These are phyloP conservation scores for Pediacus dermestoides DNA, from an alignment of 2,888 invertebrate species.

Conservation along the genomic window DNA sequence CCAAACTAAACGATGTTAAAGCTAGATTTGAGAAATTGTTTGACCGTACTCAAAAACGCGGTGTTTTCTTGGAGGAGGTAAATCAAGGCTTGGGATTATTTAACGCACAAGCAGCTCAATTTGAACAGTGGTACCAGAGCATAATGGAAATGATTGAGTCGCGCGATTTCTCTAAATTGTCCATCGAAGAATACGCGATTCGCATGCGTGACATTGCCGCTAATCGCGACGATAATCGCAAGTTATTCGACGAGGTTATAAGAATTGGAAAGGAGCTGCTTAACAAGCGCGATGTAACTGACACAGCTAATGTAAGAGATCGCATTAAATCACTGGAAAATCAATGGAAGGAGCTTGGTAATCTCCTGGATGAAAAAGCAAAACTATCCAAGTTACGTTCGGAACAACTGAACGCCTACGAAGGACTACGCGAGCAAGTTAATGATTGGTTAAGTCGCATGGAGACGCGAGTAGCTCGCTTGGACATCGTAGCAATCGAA, in stretches of 20 bases:
- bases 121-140: conserved; percentile 69
- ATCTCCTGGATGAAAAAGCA: conserved; percentile 78
- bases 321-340: conserved; percentile 80
- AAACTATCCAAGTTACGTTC: conserved; percentile 78
- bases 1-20: conserved; percentile 83
- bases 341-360: conserved; percentile 85
- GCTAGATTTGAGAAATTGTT: conserved; percentile 79
- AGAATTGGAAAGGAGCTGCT: conserved; percentile 77
- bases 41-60: conserved; percentile 74
- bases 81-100: conserved; percentile 66
- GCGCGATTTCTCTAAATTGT: conserved; percentile 64
- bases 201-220: conserved; percentile 53
- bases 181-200: conserved; percentile 62
- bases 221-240: conserved; percentile 53
- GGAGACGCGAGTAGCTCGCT: conserved; percentile 70
- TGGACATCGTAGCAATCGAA: conserved; percentile 86
- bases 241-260: conserved; percentile 73
- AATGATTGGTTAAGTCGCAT: conserved; percentile 80
- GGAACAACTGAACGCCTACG: conserved; percentile 83
- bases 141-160: conserved; percentile 73
- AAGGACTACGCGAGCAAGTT: conserved; percentile 76
- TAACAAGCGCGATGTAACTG: conserved; percentile 83
- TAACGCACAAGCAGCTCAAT: conserved; percentile 60
- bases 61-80: conserved; percentile 79
- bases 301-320: conserved; percentile 78